Conservation (phyloP, 2,888 invertebrate species). For the Mimachlamys varia region DNA sequence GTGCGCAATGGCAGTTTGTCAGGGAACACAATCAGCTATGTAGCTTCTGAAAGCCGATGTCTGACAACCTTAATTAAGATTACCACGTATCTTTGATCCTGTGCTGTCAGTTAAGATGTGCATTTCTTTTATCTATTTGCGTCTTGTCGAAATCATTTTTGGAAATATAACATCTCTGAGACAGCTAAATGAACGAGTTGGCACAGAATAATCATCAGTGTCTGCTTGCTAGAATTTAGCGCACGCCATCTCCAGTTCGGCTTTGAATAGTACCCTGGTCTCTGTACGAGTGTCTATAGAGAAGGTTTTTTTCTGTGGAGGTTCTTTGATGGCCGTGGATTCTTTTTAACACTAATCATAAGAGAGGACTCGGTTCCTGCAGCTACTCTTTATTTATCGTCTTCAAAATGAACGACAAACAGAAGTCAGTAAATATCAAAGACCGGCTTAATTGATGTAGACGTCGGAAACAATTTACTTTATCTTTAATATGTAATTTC, state of each 20-base stretch:
- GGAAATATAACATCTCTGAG: constrained; percentile 43
- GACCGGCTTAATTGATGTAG: neutral
- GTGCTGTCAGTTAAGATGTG: constrained; percentile 45
- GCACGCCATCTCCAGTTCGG: constrained; percentile 12
- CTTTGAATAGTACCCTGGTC: neutral
- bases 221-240: constrained; percentile 43
- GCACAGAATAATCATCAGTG: constrained; percentile 45
- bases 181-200: constrained; percentile 50
- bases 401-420: constrained; percentile 33
- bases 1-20: constrained; percentile 46
- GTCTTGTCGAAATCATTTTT: constrained; percentile 49
- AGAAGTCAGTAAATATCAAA: constrained; percentile 29
- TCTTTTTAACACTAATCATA: constrained; percentile 21
- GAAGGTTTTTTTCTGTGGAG: neutral
- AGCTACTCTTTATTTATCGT: constrained; percentile 22
- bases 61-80: constrained; percentile 50
- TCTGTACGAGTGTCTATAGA: neutral
- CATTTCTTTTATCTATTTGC: constrained; percentile 46
- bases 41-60: constrained; percentile 45
- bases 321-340: neutral
- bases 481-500: constrained; percentile 13
- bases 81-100: constrained; percentile 42
- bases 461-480: constrained; percentile 17
- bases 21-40: constrained; percentile 40
- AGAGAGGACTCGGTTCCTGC: neutral